Evolutionary conservation across 2,113 vertebrate genomes (phyloP).

Genomic region (Phyllostomus discolor): DNA sequence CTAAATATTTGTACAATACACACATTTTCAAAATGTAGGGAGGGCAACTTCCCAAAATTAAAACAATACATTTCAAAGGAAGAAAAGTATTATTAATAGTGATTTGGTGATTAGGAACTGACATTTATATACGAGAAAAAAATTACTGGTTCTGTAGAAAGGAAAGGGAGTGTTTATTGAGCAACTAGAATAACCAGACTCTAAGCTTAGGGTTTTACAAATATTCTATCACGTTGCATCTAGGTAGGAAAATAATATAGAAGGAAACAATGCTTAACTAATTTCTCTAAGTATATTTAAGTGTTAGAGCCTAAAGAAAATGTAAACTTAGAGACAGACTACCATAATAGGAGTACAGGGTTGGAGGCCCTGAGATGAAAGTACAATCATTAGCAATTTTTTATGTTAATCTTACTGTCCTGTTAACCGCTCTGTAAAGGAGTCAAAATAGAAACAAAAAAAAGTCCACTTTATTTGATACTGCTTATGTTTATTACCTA

Average conservation of each 20-base stretch:
- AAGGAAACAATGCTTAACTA: neutral
- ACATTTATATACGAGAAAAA: neutral
- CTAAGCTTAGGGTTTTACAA: neutral
- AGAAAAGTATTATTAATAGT: neutral
- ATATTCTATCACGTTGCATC: neutral
- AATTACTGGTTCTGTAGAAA: neutral
- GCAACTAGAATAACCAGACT: neutral
- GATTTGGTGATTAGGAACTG: neutral
- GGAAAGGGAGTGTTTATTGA: neutral
- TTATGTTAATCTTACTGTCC: neutral
- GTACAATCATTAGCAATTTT: neutral
- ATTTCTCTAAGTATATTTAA: neutral
- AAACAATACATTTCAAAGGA: slow-evolving; percentile 19
- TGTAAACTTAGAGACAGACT: neutral
- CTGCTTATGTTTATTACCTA: neutral
- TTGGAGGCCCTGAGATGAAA: neutral
- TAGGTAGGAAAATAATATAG: neutral
- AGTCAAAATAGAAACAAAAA: neutral
- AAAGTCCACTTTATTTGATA: neutral
- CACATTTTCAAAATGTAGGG: slow-evolving; percentile 12
- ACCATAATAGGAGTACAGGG: neutral
- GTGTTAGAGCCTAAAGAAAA: neutral
- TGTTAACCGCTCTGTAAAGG: neutral
- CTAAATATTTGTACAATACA: neutral
- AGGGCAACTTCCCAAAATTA: neutral